phyloP scores from a whole-genome alignment of 2,113 vertebrate genomes.

The Holacanthus passer region DNA sequence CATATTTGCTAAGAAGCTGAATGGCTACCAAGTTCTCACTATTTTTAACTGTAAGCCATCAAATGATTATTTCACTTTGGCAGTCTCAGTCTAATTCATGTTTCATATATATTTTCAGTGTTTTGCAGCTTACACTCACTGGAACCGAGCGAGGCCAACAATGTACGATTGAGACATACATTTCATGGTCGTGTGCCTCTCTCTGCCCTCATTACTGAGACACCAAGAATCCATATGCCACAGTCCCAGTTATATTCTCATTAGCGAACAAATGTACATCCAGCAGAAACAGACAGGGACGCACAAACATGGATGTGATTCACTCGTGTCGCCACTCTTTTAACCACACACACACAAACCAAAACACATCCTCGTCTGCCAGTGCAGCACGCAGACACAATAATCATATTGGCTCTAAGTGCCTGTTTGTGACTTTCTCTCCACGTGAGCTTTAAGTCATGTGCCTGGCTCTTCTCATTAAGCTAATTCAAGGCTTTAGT shows the following conservation, averaged over 20 bases:
- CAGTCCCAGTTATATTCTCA: not conserved
- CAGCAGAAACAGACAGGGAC: not conserved
- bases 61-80: not conserved
- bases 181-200: slow-evolving; percentile 18
- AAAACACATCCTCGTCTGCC: not conserved
- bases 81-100: not conserved
- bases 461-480: slow-evolving; percentile 69
- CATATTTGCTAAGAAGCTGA: too few species aligned
- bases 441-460: slow-evolving; percentile 70
- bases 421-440: slow-evolving; percentile 51
- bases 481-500: slow-evolving; percentile 79
- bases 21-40: too few species aligned
- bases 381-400: slow-evolving; percentile 8
- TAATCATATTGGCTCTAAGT: slow-evolving; percentile 15
- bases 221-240: slow-evolving; percentile 4
- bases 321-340: not conserved
- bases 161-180: not conserved
- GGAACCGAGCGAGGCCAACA: not conserved
- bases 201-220: slow-evolving; percentile 38
- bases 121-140: not conserved
- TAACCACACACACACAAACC: not conserved
- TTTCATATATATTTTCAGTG: not conserved
- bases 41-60: too few species aligned
- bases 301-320: slow-evolving; percentile 2
- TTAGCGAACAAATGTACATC: slow-evolving; percentile 20